Percentiles rank a stretch among this genome's conserved stretches.
Conservation (phyloP, 2,888 invertebrate genomes). For the Cryptops parisi region DNA sequence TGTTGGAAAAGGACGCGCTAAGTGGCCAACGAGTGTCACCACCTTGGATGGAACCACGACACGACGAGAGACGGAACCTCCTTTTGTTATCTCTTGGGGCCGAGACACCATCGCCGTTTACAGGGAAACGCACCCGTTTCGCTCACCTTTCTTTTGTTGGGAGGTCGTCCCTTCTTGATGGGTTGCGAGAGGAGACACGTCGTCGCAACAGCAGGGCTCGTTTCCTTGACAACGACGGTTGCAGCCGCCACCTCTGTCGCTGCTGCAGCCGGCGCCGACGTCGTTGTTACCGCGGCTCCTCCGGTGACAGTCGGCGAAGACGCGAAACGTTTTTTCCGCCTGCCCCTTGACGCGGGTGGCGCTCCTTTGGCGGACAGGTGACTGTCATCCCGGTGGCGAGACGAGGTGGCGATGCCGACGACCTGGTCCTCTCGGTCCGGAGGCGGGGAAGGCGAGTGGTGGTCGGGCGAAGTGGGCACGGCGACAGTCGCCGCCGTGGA, state of each 20-base stretch:
- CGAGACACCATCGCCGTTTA: no score
- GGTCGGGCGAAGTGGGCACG: not conserved
- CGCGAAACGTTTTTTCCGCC: not conserved
- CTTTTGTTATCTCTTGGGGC: no score
- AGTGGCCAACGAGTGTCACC: no score
- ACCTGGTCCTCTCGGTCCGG: not conserved
- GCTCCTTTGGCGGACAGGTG: not conserved
- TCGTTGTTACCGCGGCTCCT: not conserved
- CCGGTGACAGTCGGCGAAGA: not conserved
- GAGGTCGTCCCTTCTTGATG: conserved; percentile 23
- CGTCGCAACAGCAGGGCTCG: not conserved
- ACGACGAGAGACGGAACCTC: no score
- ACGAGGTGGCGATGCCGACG: no score
- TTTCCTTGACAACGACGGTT: not conserved
- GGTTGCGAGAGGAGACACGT: conserved; percentile 2
- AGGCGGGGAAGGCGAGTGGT: not conserved
- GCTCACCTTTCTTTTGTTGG: conserved; percentile 25
- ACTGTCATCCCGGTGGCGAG: no score
- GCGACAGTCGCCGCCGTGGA: not conserved
- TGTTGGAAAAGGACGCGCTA: no score
- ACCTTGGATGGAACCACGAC: no score
- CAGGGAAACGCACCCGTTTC: no score
- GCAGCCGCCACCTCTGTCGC: conserved; percentile 6
- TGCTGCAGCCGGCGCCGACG: not conserved
- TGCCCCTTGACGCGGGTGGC: not conserved